Conservation (phyloP, 2,888 invertebrate genomes). For the Tetheella fluctuosa region DNA sequence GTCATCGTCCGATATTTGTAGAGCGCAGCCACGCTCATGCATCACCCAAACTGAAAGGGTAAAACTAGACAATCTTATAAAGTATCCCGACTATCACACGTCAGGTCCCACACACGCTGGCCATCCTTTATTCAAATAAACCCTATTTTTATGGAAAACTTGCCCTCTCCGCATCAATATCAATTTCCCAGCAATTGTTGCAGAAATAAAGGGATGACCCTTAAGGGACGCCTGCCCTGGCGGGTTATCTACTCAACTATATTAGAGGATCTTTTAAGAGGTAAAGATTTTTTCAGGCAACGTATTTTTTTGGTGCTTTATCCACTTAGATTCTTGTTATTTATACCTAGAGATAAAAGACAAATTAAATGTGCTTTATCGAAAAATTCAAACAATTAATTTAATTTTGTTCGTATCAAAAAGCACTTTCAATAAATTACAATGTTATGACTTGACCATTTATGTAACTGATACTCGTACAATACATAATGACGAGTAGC, state of each 20-base stretch:
- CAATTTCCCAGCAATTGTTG: constrained; percentile 83
- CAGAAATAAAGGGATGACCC: constrained; percentile 84
- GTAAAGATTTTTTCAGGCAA: constrained; percentile 39
- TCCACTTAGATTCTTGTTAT: constrained; percentile 14
- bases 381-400: constrained; percentile 24
- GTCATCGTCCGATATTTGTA: constrained; percentile 50
- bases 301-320: constrained; percentile 19
- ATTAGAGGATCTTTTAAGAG: constrained; percentile 73
- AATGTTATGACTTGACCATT: constrained; percentile 50
- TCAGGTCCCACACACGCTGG: constrained; percentile 68
- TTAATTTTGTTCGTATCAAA: constrained; percentile 33
- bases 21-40: constrained; percentile 49
- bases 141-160: constrained; percentile 84
- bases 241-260: constrained; percentile 76
- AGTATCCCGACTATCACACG: constrained; percentile 67
- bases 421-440: constrained; percentile 34
- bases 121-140: constrained; percentile 84
- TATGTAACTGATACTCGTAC: constrained; percentile 37
- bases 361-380: constrained; percentile 11
- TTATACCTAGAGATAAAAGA: too few species aligned
- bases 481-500: constrained; percentile 31
- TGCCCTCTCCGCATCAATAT: constrained; percentile 84
- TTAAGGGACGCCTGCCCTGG: constrained; percentile 69
- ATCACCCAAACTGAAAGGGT: constrained; percentile 53
- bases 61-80: constrained; percentile 72